A percentile compares a stretch with the other conserved stretches of the same genome.
Evolutionary conservation across 1,140 invertebrate genomes (phyloP).

Genomic region (Acromyrmex heyeri): DNA sequence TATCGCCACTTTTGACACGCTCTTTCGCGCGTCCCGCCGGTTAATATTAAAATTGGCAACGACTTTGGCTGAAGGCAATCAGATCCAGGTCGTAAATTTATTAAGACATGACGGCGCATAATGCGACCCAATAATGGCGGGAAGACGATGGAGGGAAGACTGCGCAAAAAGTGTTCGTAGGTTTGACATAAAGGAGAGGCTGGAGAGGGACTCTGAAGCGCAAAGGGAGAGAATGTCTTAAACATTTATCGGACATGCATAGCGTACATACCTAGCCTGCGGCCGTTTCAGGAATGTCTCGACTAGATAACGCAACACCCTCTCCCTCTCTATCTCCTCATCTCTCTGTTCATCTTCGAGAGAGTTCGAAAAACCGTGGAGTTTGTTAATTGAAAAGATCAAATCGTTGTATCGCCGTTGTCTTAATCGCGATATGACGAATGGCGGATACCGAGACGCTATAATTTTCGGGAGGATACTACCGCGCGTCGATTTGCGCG

Average conservation of each 20-base stretch:
- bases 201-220: neutral
- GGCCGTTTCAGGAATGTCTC: slow-evolving; percentile 51
- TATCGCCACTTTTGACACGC: slow-evolving; percentile 52
- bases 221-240: slow-evolving; percentile 15
- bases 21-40: slow-evolving; percentile 15
- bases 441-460: slow-evolving; percentile 37
- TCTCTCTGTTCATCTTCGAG: neutral
- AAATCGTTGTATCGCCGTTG: neutral
- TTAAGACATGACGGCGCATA: slow-evolving; percentile 74
- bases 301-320: slow-evolving; percentile 7
- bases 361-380: neutral
- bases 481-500: slow-evolving; percentile 11
- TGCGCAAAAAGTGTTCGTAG: slow-evolving; percentile 19
- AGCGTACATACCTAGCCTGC: slow-evolving; percentile 46
- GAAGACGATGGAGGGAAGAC: neutral
- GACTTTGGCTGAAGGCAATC: slow-evolving; percentile 62
- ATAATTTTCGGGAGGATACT: slow-evolving; percentile 37
- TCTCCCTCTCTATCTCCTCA: neutral
- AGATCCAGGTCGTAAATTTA: slow-evolving; percentile 72
- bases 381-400: slow-evolving; percentile 57
- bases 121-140: slow-evolving; percentile 56
- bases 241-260: slow-evolving; percentile 60
- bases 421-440: slow-evolving; percentile 42
- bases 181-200: neutral
- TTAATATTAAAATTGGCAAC: slow-evolving; percentile 67